Conservation (phyloP, 2,113 vertebrate genomes). For the Saccopteryx bilineata region DNA sequence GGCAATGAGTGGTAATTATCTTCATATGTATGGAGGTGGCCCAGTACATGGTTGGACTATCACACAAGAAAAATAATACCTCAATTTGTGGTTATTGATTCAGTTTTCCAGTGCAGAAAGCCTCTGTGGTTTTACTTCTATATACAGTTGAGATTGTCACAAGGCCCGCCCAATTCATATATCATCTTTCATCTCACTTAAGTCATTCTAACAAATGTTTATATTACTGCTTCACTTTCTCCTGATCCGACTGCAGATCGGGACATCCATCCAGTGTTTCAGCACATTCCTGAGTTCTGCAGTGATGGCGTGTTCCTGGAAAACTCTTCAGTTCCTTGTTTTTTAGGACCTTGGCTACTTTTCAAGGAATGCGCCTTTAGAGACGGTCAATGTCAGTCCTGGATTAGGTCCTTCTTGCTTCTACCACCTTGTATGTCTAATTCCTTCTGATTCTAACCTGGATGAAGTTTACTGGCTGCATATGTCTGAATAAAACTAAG, state of each 20-base stretch:
- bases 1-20: conserved; percentile 43
- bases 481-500: conserved; percentile 62
- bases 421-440: conserved; percentile 47
- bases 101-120: conserved; percentile 57
- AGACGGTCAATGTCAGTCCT: conserved; percentile 34
- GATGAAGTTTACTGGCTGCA: conserved; percentile 46
- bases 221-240: conserved; percentile 55
- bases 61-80: not conserved
- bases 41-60: conserved; percentile 1
- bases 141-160: conserved; percentile 2
- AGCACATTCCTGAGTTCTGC: conserved; percentile 71
- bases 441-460: conserved; percentile 44
- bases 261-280: conserved; percentile 62
- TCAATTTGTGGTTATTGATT: not conserved
- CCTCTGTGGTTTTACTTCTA: conserved; percentile 32
- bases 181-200: conserved; percentile 52
- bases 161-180: not conserved
- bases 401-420: not conserved
- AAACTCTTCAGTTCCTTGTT: conserved; percentile 47
- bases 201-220: conserved; percentile 65
- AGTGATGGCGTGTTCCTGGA: conserved; percentile 72
- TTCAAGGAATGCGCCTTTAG: conserved; percentile 68
- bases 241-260: conserved; percentile 43
- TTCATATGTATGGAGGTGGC: conserved; percentile 47
- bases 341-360: conserved; percentile 48